Evolutionary conservation across 2,888 invertebrate genomes (phyloP), one percentile per base, ranked within the genome.

Genomic region (Drosophila stalkeri): DNA sequence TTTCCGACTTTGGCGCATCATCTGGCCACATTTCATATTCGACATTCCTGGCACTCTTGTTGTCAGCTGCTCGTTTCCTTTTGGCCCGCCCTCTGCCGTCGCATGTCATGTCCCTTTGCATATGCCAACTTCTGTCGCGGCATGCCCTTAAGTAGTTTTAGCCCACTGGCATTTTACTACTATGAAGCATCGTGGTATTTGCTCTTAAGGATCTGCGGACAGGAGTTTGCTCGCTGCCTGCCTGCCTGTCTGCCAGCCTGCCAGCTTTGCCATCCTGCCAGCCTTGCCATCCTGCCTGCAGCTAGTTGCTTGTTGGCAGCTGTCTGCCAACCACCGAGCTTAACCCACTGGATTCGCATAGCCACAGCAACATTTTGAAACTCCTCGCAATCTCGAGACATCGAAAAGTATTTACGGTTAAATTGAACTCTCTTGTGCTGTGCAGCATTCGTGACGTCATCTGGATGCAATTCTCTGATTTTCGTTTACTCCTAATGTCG

Each of bases 21-120:
- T 80, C 80, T 81, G 80, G 80, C 74, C 75, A 84, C 81, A 81
- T 81, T 81, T 81, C 81, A 81, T 84, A 81, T 81, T 81, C 81
- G 82, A 84, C 84, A 81, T 75, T 75, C 64, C 69, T 63, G 66
- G 44, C 65, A 65, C 46, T 56, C 49, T 64, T 64, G 72, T 47
- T 79, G 70, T 66, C 60, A 68, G 63, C 63, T 74, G 54, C 68
- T 64, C 56, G 76, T 72, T 81, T 79, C 82, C 84, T 72, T 72
- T 47, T 27, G 68, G 20, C 16, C 20, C 23, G 37, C 9, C 33
- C 33, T 14, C 35, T 16, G 46, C 23, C 37, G 43, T 23, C 37
- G 27, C 39, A 41, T 55, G 63, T 59, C 47, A 49, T 49, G 51
- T 63, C 46, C 67, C 49, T 74, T 82, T 82, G 75, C 75, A 81